Base-by-base conservation (phyloP, 2,888 invertebrate species). In the Baccha elongata region DNA sequence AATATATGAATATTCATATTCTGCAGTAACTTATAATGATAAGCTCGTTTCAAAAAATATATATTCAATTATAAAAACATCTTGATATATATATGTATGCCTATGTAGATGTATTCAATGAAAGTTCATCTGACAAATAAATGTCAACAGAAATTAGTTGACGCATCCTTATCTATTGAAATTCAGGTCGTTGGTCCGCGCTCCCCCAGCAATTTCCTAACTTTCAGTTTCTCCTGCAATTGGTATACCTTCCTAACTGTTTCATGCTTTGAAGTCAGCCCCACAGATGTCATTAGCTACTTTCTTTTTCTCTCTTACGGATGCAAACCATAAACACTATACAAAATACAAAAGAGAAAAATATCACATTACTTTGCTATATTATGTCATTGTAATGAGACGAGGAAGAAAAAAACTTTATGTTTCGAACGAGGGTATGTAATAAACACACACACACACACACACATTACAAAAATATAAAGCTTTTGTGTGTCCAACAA, bases 401-500 rank as follows among this genome's bases (percentile, higher is more conserved):
- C 55, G 32, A 42, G 19, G 17, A 35, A 17, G 40, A 29, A 44
- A 42, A 42, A 48, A 74, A 62, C 15, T 35, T 58, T 64, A 26
- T 37, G 15, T 11, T 13, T 17, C n/a, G 23, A 44, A 64, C 19
- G n/a, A n/a, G n/a, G n/a, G 32, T 44, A 60, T 60, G 7, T 64
- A 19, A 35, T 35, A 46, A 4, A 62, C n/a, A 44, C 13, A 29
- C 29, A 3, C 21, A 32, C 17, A 19, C n/a, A 15, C n/a, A 23
- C 44, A 46, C 15, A 35, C 21, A 23, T 13, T 8, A 5, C 0
- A 10, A 37, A 37, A 48, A 64, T 48, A 15, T 52, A 23, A 32
- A 46, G 46, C 65, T 58, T 78, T 83, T 83, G 78, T 83, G 23
- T 83, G 83, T 73, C 83, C 78, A 78, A 83, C 83, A 83, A 78